Percentiles rank a stretch among this genome's conserved stretches.
phyloP scores from a whole-genome alignment of 2,888 invertebrate genomes.

The Pteria penguin region DNA sequence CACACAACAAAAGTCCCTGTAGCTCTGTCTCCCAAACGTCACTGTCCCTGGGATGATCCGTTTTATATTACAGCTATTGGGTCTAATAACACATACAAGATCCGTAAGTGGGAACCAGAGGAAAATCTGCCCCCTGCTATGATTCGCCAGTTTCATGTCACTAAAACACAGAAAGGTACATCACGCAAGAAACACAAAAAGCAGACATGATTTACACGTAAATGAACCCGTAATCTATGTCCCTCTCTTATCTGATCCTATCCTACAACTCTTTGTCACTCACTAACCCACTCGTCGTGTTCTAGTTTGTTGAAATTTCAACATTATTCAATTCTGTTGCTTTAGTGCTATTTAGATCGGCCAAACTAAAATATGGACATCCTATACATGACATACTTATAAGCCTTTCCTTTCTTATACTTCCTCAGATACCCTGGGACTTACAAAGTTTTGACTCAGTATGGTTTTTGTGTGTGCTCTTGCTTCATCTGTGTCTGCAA shows the following conservation, averaged over 20 bases:
- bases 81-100: slow-evolving; percentile 34
- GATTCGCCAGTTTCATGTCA: too few species aligned
- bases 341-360: too few species aligned
- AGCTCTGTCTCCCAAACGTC: slow-evolving; percentile 34
- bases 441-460: neutral
- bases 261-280: too few species aligned
- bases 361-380: neutral
- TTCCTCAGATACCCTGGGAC: neutral
- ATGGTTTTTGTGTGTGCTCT: neutral
- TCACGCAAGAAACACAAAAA: neutral
- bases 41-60: too few species aligned
- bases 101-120: too few species aligned
- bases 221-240: neutral
- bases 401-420: neutral
- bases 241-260: neutral
- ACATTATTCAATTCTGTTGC: too few species aligned
- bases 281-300: too few species aligned
- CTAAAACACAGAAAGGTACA: neutral
- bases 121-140: too few species aligned
- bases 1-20: slow-evolving; percentile 3
- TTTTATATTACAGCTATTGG: slow-evolving; percentile 32
- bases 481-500: neutral
- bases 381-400: neutral
- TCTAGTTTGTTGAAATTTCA: too few species aligned
- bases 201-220: too few species aligned